A percentile compares a stretch with the other conserved stretches of the same genome.
phyloP scores from a whole-genome alignment of 1,140 invertebrate genomes.

The Maniola jurtina region DNA sequence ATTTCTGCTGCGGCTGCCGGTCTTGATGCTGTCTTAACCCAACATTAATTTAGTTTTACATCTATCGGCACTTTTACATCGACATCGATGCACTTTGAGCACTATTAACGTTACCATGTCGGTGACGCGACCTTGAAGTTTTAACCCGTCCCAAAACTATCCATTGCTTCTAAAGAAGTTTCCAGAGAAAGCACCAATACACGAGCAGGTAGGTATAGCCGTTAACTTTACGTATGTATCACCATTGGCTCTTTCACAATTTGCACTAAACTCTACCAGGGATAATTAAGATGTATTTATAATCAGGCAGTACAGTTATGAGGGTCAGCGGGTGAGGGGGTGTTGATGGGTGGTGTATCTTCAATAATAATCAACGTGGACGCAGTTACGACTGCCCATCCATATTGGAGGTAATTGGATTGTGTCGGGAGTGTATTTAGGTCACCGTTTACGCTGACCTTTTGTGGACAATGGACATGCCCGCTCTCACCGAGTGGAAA shows the following conservation, averaged over 20 bases:
- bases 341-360: constrained; percentile 19
- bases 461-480: constrained; percentile 35
- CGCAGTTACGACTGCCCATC: constrained; percentile 39
- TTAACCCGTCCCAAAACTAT: no score
- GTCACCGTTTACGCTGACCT: constrained; percentile 54
- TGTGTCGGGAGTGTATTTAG: constrained; percentile 55
- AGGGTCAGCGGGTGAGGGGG: background rate
- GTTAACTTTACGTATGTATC: no score
- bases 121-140: no score
- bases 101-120: no score
- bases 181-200: no score
- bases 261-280: background rate
- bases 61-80: no score
- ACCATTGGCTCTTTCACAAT: background rate
- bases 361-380: constrained; percentile 42
- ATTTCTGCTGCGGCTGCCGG: no score
- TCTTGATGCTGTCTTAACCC: no score
- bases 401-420: constrained; percentile 54
- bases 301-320: constrained; percentile 8
- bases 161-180: no score
- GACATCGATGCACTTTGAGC: no score
- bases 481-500: constrained; percentile 15
- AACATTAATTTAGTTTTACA: no score
- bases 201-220: no score
- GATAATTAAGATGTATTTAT: constrained; percentile 20